Evolutionary conservation across 2,888 invertebrate species (phyloP).

Genomic region (Yponomeuta plumbellus): DNA sequence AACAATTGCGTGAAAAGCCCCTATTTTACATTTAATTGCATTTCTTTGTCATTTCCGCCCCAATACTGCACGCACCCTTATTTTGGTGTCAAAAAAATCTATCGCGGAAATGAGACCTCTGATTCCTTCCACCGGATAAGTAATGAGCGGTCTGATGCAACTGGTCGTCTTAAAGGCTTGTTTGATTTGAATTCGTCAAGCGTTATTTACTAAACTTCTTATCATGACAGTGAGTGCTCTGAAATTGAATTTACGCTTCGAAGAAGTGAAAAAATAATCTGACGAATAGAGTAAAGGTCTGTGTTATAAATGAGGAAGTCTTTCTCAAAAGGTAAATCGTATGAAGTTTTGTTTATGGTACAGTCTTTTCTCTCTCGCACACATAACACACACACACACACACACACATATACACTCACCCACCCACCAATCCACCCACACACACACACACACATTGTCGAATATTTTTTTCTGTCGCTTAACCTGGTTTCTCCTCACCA

Average conservation of each 20-base stretch:
- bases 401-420: too few species aligned
- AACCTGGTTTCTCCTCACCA: too few species aligned
- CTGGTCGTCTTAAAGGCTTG: slow-evolving; percentile 54
- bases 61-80: slow-evolving; percentile 72
- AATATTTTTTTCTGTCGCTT: too few species aligned
- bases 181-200: slow-evolving; percentile 58
- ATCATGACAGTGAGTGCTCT: slow-evolving; percentile 47
- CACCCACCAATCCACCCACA: too few species aligned
- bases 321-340: too few species aligned
- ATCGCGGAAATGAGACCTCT: slow-evolving; percentile 8
- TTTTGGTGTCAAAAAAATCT: slow-evolving; percentile 24
- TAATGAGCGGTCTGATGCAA: slow-evolving; percentile 15
- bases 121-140: not conserved
- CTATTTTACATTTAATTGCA: slow-evolving; percentile 77
- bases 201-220: slow-evolving; percentile 61
- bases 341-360: too few species aligned
- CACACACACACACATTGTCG: too few species aligned
- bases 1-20: slow-evolving; percentile 70
- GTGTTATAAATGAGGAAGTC: too few species aligned
- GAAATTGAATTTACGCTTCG: slow-evolving; percentile 26
- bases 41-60: slow-evolving; percentile 68
- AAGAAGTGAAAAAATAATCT: not conserved
- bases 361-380: too few species aligned
- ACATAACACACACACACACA: too few species aligned
- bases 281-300: not conserved